Evolutionary conservation across 2,888 invertebrate species (phyloP).

Genomic region (Callyntrura guangdongensis): DNA sequence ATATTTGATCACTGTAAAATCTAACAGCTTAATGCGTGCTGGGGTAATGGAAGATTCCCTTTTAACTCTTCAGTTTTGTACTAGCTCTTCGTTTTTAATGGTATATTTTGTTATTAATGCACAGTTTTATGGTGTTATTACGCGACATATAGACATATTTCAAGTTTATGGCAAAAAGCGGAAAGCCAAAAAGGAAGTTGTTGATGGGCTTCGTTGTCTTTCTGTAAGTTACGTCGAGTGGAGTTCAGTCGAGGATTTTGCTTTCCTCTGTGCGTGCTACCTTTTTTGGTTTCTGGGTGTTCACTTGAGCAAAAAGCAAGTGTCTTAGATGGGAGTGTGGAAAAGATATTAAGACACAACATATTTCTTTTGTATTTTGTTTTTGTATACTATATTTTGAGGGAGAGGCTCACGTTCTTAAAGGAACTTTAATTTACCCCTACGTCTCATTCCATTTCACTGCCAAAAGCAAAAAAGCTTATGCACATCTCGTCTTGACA

Average conservation of each 20-base stretch:
- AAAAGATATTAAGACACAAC: neutral
- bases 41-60: neutral
- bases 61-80: neutral
- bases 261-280: slow-evolving; percentile 6
- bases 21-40: neutral
- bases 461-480: neutral
- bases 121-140: neutral
- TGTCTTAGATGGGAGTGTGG: neutral
- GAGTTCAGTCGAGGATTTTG: slow-evolving; percentile 35
- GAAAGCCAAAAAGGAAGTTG: slow-evolving; percentile 48
- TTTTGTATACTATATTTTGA: neutral
- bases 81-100: too few species aligned
- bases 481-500: slow-evolving; percentile 18
- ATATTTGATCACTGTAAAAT: neutral
- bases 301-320: neutral
- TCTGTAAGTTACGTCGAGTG: slow-evolving; percentile 23
- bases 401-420: neutral
- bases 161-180: neutral
- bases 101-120: too few species aligned
- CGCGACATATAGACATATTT: neutral
- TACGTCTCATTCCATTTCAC: neutral
- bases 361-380: neutral
- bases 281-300: neutral
- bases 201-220: slow-evolving; percentile 46
- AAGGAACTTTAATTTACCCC: neutral